These are phyloP conservation scores for Caligus rogercresseyi DNA, from an alignment of 1,140 invertebrate genomes.

Conservation along the genomic window DNA sequence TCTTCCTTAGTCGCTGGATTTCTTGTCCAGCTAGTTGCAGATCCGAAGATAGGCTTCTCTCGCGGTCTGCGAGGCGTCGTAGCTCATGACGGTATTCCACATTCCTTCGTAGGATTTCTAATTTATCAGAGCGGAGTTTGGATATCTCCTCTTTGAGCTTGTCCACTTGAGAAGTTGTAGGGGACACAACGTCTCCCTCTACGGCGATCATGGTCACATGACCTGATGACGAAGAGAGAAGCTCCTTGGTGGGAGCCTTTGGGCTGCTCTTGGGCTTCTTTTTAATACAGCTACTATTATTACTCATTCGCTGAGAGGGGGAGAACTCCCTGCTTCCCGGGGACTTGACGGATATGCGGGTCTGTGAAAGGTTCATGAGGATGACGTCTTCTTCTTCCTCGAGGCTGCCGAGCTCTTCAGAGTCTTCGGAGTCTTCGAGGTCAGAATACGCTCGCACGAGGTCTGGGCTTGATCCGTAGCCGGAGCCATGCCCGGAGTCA, in stretches of 20 bases:
- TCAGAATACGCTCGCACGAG: background rate
- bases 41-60: constrained; percentile 61
- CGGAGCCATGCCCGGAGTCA: background rate
- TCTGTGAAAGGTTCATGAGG: background rate
- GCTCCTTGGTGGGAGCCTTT: background rate
- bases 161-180: background rate
- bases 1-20: constrained; percentile 44
- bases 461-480: background rate
- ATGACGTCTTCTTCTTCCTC: background rate
- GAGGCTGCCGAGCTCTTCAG: background rate
- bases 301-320: background rate
- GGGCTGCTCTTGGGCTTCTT: background rate
- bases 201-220: constrained; percentile 17
- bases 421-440: background rate
- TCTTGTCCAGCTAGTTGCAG: constrained; percentile 59
- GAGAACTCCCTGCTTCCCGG: background rate
- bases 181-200: constrained; percentile 11
- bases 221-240: constrained; percentile 1
- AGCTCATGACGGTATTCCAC: constrained; percentile 12
- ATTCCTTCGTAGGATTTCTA: constrained; percentile 14
- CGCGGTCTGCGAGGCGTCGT: constrained; percentile 58
- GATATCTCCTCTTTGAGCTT: constrained; percentile 18
- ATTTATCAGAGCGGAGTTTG: constrained; percentile 11
- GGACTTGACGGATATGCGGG: background rate
- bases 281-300: too few species aligned